Evolutionary conservation across 2,888 invertebrate species (phyloP), one percentile per base, ranked within the genome.

Genomic region (Odontomyia ornata): DNA sequence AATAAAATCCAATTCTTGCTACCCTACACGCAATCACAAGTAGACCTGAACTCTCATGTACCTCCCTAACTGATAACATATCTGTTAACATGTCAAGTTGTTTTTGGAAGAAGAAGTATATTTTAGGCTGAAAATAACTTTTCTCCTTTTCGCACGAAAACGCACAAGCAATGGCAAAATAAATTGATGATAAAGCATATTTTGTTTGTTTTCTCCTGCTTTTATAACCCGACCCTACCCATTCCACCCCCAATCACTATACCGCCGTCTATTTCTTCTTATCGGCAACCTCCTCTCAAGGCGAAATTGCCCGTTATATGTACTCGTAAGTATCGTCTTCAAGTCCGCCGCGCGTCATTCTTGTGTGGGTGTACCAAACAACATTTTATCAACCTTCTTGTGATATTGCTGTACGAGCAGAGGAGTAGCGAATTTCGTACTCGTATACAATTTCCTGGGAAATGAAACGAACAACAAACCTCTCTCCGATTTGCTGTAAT

Each of bases 121-220:
- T n/a, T 18, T 18, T 21, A 21, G 18, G 60, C 2, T 23, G 4
- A 23, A 60, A 60, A 60, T 60, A 60, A 60, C 21, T 60, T 60
- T 25, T 60, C 36, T 9, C 36, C 3, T 5, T 36, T 36, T 9
- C 5, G 36, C 9, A 36, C 3, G 5, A 36, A 36, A 9, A 36
- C 36, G 36, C 3, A 36, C 36, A 36, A 36, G 36, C 21, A 60
- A 21, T 11, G 60, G 21, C 60, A 23, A 60, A 60, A 60, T 60
- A 21, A 60, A 21, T 60, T 60, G 60, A 60, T 60, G 60, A 60
- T 60, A 60, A 60, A 60, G 60, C 18, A 60, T 9, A 21, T 60
- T 60, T 18, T 60, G 23, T 23, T 60, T 25, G 36, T 9, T 36
- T 3, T 3, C 36, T 36, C 36, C 36, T 36, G 3, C 9, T 9